Percentiles rank a stretch among this genome's conserved stretches.
These are phyloP conservation scores for Limanda limanda DNA, from an alignment of 2,113 vertebrate species.

Conservation along the genomic window DNA sequence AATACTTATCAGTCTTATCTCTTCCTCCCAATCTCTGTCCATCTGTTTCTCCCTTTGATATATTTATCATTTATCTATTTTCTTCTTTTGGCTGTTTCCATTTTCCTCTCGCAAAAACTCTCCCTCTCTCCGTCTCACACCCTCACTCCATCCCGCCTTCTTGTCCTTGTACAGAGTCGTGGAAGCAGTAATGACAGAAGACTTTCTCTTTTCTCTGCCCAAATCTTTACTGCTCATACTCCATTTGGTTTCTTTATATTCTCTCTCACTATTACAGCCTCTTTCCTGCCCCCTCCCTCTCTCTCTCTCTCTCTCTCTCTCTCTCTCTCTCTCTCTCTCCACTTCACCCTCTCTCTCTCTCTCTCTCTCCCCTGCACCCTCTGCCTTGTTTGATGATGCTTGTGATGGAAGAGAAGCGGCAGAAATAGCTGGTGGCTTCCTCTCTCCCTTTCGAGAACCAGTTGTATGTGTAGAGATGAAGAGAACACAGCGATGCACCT, in stretches of 20 bases:
- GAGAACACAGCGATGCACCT: constrained; percentile 2
- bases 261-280: background rate
- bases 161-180: constrained; percentile 31
- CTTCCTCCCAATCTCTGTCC: background rate
- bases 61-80: constrained; percentile 18
- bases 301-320: constrained; percentile 6
- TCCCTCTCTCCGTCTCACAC: constrained; percentile 5
- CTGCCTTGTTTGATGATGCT: constrained; percentile 29
- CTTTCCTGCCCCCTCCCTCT: background rate
- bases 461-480: constrained; percentile 31
- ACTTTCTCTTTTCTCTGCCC: background rate
- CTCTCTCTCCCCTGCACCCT: constrained; percentile 4
- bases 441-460: constrained; percentile 37
- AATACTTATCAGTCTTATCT: constrained; percentile 29
- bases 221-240: background rate
- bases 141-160: constrained; percentile 8
- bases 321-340: background rate
- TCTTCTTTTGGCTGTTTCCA: background rate
- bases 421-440: constrained; percentile 33
- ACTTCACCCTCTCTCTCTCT: constrained; percentile 11
- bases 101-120: background rate
- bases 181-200: constrained; percentile 8
- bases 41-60: constrained; percentile 18
- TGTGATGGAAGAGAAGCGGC: constrained; percentile 33
- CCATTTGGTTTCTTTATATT: background rate